Conservation (phyloP, 2,113 vertebrate species). For the Glaucidium brasilianum region DNA sequence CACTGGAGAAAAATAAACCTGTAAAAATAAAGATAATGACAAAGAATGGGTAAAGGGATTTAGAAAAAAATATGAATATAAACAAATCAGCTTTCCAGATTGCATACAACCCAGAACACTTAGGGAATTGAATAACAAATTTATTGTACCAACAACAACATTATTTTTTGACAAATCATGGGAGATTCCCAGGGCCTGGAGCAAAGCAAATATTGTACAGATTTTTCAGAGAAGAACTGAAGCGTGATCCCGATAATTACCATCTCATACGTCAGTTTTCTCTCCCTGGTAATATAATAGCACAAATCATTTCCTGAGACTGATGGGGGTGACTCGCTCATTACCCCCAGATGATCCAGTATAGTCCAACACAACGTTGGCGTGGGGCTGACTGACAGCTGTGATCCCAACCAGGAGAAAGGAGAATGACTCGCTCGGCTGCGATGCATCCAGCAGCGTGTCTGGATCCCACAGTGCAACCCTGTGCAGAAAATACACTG, state of each 20-base stretch:
- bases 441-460: accelerated
- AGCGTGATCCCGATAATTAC: slow-evolving; percentile 10
- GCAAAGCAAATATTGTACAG: slow-evolving; percentile 45
- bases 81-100: slow-evolving; percentile 46
- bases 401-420: background rate
- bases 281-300: background rate
- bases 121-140: slow-evolving; percentile 40
- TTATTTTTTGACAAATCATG: slow-evolving; percentile 61
- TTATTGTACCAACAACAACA: slow-evolving; percentile 28
- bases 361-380: background rate
- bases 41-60: slow-evolving; percentile 48
- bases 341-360: background rate
- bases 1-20: slow-evolving; percentile 56
- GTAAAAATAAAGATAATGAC: slow-evolving; percentile 50
- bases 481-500: background rate
- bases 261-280: background rate
- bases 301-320: background rate
- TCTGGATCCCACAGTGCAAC: background rate
- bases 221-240: slow-evolving; percentile 34
- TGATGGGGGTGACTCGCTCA: background rate
- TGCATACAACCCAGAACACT: background rate
- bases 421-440: background rate
- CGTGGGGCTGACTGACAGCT: background rate
- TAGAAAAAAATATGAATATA: slow-evolving; percentile 22
- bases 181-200: slow-evolving; percentile 55